A percentile compares a stretch with the other conserved stretches of the same genome.
phyloP scores from a whole-genome alignment of 1,140 invertebrate genomes.

The Cotesia glomerata region DNA sequence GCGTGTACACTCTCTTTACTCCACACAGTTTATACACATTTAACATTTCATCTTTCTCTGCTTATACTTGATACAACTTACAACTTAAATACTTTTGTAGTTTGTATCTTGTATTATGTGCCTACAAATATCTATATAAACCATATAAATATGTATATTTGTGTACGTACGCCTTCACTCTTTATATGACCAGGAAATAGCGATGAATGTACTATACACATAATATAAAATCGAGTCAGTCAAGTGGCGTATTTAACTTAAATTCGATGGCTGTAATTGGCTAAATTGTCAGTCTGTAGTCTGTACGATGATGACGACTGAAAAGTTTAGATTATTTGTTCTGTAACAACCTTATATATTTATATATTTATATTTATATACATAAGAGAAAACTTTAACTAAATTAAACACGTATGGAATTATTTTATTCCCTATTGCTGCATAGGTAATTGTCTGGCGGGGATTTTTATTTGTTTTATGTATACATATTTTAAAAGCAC shows the following conservation, averaged over 20 bases:
- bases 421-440: not conserved
- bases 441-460: no score
- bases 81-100: no score
- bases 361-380: not conserved
- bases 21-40: not conserved
- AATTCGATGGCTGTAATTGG: conserved; percentile 12
- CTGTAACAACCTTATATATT: not conserved
- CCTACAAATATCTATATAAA: not conserved
- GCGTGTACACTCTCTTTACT: not conserved
- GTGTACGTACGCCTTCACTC: conserved; percentile 6
- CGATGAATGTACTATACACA: conserved; percentile 7
- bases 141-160: not conserved
- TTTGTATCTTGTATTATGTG: no score
- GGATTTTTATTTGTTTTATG: no score
- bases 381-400: not conserved
- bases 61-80: not conserved
- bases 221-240: not conserved
- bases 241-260: not conserved
- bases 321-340: not conserved
- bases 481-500: not conserved
- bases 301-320: not conserved
- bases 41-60: not conserved
- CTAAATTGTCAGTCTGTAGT: conserved; percentile 10
- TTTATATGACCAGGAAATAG: conserved; percentile 16
- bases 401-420: not conserved